Conservation (phyloP, 2,888 invertebrate genomes). For the Acanthosoma haemorrhoidale region DNA sequence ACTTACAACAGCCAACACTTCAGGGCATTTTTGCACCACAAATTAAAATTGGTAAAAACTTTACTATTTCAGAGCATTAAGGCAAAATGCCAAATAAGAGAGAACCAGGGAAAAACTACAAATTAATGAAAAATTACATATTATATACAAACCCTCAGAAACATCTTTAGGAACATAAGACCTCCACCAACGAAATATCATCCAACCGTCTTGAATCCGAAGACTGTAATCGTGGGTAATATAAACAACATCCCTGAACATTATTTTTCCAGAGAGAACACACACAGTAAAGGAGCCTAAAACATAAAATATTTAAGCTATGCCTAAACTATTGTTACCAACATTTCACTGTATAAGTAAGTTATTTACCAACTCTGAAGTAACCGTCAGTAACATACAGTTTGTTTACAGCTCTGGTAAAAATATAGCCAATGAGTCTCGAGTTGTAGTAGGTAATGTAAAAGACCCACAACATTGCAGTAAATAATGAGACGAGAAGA, state of each 20-base stretch:
- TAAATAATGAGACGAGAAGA: constrained; percentile 72
- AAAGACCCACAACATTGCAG: constrained; percentile 84
- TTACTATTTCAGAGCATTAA: too few species aligned
- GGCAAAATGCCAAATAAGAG: too few species aligned
- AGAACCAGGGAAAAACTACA: too few species aligned
- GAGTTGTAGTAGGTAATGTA: constrained; percentile 95
- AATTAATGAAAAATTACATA: too few species aligned
- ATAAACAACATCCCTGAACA: constrained; percentile 93
- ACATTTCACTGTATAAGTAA: too few species aligned
- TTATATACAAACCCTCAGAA: constrained; percentile 67
- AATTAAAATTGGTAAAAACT: too few species aligned
- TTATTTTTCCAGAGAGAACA: constrained; percentile 95
- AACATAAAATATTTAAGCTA: constrained; percentile 42
- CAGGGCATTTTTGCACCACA: too few species aligned
- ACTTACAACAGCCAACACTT: too few species aligned
- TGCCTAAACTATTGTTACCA: background rate
- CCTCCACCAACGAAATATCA: constrained; percentile 97
- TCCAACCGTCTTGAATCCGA: constrained; percentile 91
- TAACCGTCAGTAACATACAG: constrained; percentile 81
- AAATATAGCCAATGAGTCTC: constrained; percentile 79
- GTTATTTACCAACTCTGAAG: constrained; percentile 73
- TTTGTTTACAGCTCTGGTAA: constrained; percentile 82
- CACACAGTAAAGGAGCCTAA: constrained; percentile 89
- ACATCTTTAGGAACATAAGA: constrained; percentile 92
- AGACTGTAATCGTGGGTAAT: constrained; percentile 90